These are phyloP conservation scores for Melinaea menophilus DNA, from an alignment of 2,888 invertebrate species.

Conservation along the genomic window DNA sequence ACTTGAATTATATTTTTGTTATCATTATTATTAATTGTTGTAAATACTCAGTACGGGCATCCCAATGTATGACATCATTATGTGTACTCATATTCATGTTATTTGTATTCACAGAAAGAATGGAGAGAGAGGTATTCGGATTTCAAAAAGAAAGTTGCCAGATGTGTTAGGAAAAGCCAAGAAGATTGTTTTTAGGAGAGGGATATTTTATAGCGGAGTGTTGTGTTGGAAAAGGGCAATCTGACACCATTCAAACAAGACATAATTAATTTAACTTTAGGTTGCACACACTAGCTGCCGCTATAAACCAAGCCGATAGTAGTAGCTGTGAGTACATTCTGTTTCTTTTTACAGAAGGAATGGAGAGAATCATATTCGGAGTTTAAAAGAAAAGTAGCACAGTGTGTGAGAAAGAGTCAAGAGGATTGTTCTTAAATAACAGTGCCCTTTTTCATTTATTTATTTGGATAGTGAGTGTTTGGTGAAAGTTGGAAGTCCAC, in stretches of 20 bases:
- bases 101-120: slow-evolving; percentile 90
- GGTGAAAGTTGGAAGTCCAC: slow-evolving; percentile 59
- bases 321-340: slow-evolving; percentile 74
- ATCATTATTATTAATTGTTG: not conserved
- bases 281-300: slow-evolving; percentile 46
- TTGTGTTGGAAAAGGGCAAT: slow-evolving; percentile 65
- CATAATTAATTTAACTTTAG: slow-evolving; percentile 40
- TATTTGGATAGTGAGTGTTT: slow-evolving; percentile 73
- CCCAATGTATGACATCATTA: not conserved
- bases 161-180: slow-evolving; percentile 99
- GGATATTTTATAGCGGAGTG: slow-evolving; percentile 56
- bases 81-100: slow-evolving; percentile 32
- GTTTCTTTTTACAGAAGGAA: slow-evolving; percentile 91
- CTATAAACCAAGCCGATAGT: slow-evolving; percentile 54
- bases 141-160: slow-evolving; percentile 98
- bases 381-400: slow-evolving; percentile 98
- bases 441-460: slow-evolving; percentile 75
- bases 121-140: slow-evolving; percentile 98
- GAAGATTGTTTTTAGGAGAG: slow-evolving; percentile 94
- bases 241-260: slow-evolving; percentile 48
- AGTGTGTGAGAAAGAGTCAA: slow-evolving; percentile 99
- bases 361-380: slow-evolving; percentile 98
- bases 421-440: slow-evolving; percentile 94
- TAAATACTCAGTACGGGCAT: not conserved
- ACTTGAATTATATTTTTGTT: not conserved